Conservation (phyloP, 2,113 vertebrate genomes). For the Sylvilagus bachmani region DNA sequence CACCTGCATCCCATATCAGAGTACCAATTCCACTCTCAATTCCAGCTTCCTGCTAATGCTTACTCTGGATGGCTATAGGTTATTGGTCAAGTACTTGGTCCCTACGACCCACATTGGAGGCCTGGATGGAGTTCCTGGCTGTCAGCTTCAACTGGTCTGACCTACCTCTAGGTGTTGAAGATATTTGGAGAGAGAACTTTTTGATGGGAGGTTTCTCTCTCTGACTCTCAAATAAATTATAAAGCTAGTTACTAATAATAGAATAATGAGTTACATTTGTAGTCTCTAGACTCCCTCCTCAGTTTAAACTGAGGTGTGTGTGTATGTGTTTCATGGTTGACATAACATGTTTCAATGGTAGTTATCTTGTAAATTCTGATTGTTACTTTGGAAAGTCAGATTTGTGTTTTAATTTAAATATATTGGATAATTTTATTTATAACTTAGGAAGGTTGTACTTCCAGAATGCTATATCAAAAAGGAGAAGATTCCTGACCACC, state of each 20-base stretch:
- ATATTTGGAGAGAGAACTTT: too few species aligned
- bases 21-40: too few species aligned
- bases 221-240: too few species aligned
- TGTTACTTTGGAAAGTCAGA: not conserved
- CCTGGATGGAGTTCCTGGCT: too few species aligned
- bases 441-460: not conserved
- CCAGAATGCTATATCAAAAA: conserved; percentile 49
- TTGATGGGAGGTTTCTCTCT: too few species aligned
- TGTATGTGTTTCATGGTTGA: conserved; percentile 2
- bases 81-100: too few species aligned
- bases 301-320: not conserved
- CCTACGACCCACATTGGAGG: too few species aligned
- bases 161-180: too few species aligned
- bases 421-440: conserved; percentile 10
- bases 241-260: conserved; percentile 5
- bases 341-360: not conserved
- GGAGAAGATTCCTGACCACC: conserved; percentile 48
- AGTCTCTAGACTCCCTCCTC: not conserved
- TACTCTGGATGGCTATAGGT: too few species aligned
- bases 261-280: not conserved
- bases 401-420: conserved; percentile 31
- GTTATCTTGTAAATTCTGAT: conserved; percentile 18
- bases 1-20: too few species aligned
- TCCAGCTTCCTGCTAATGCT: too few species aligned
- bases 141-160: too few species aligned